phyloP scores from a whole-genome alignment of 1,140 invertebrate genomes.

The Bombus pyrosoma region DNA sequence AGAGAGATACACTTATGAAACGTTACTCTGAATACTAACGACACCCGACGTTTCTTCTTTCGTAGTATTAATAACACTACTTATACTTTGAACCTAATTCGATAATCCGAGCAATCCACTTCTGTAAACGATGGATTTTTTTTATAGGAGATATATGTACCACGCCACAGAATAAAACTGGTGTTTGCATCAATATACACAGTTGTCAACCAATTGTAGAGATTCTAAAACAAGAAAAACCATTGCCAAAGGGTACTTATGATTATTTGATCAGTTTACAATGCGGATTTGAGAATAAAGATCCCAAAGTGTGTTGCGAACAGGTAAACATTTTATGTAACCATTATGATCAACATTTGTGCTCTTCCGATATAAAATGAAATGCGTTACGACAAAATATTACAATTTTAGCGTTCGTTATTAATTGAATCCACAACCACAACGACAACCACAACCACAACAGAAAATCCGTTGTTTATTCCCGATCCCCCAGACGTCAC shows the following conservation, averaged over 20 bases:
- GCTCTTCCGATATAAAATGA: neutral
- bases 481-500: slow-evolving; percentile 79
- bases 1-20: neutral
- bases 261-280: slow-evolving; percentile 77
- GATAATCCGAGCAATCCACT: neutral
- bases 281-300: slow-evolving; percentile 82
- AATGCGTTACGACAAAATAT: too few species aligned
- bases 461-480: neutral
- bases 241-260: slow-evolving; percentile 69
- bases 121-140: neutral
- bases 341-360: neutral
- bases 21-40: neutral
- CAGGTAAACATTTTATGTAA: slow-evolving; percentile 46
- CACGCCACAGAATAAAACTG: slow-evolving; percentile 49
- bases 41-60: neutral
- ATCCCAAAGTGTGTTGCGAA: slow-evolving; percentile 84
- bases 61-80: neutral
- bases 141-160: slow-evolving; percentile 64
- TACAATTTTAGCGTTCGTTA: neutral
- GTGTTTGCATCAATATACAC: slow-evolving; percentile 71
- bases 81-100: neutral
- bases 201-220: slow-evolving; percentile 68
- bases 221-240: slow-evolving; percentile 76
- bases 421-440: neutral
- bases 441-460: too few species aligned